phyloP scores from a whole-genome alignment of 2,888 invertebrate genomes.

The Ornithoptera alexandrae region DNA sequence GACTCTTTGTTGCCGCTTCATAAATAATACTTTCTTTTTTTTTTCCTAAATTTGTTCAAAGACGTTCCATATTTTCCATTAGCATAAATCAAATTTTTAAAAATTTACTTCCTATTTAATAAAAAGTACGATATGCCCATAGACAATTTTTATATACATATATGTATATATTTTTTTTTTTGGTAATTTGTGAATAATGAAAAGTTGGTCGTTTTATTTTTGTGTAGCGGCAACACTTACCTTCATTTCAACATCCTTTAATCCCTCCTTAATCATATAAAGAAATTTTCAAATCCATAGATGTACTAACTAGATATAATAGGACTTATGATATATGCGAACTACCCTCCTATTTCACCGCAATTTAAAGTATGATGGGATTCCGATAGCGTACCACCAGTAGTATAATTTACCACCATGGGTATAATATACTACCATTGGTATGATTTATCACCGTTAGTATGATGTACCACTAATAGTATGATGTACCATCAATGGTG shows the following conservation, averaged over 20 bases:
- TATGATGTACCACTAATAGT: too few relatives aligned
- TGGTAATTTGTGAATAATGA: neutral
- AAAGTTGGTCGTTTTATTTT: neutral
- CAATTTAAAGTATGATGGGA: too few relatives aligned
- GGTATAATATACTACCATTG: too few relatives aligned
- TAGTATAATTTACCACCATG: too few relatives aligned
- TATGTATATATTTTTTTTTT: neutral
- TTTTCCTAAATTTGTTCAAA: neutral
- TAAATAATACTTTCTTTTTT: neutral
- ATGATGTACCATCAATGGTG: too few relatives aligned
- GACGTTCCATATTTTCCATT: neutral
- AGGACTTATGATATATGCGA: neutral
- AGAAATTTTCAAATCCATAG: constrained; percentile 7
- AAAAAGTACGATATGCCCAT: neutral
- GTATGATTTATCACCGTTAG: too few relatives aligned
- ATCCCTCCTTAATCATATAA: neutral
- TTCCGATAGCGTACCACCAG: too few relatives aligned
- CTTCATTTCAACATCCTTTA: neutral
- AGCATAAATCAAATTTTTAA: neutral
- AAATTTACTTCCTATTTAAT: neutral
- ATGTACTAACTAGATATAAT: constrained; percentile 6
- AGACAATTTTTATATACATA: neutral
- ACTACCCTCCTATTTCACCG: too few relatives aligned
- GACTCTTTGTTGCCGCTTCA: constrained; percentile 47
- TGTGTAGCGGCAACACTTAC: constrained; percentile 6